Base-by-base conservation (phyloP, 64 coral and sea anemone genomes). In the Platygyra sinensis region DNA sequence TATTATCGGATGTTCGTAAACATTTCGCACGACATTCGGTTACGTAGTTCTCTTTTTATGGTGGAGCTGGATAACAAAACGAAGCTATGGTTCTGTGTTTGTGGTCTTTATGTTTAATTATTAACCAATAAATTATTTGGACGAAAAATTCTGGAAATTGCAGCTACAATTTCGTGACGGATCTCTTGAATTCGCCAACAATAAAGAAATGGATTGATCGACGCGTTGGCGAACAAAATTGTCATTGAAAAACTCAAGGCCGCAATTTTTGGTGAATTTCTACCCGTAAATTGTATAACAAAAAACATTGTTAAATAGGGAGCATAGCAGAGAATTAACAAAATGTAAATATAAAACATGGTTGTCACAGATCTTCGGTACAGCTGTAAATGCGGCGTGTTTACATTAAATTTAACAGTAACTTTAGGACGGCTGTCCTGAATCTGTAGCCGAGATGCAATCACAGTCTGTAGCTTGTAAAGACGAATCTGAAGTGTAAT, bases 101-200 rank as follows among this genome's bases (percentile, higher is more conserved):
- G 2, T 46, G 4, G 7, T 46, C 42, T 46, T 6, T 46, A 46
- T 5, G 3, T 46, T 46, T 46, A 3, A 46, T 46, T 46, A 46
- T 46, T 46, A 46, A 46, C 7, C 42, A 46, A 46, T 10, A n/a
- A 0, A 14, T 83, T 24, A 24, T 24, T n/a, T 83, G 60, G 20
- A 65, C 80, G 30, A 13, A 20, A 42, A 17, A 64, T 36, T n/a
- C 32, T 83, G 10, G 16, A 22, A 16, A 38, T 12, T n/a, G 31
- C 31, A 18, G 6, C 49, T 65, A 65, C 10, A 65, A 65, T 67
- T 62, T 83, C 80, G 2, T 20, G 59, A 0, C 80, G 80, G 13
- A 83, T 42, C 25, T 83, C 80, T 4, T 49, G 80, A 83, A 83
- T 83, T 83, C 80, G 16, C 80, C 80, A 65, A 16, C 80, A 83